phyloP scores from a whole-genome alignment of 2,113 vertebrate genomes.

The Plecotus auritus region DNA sequence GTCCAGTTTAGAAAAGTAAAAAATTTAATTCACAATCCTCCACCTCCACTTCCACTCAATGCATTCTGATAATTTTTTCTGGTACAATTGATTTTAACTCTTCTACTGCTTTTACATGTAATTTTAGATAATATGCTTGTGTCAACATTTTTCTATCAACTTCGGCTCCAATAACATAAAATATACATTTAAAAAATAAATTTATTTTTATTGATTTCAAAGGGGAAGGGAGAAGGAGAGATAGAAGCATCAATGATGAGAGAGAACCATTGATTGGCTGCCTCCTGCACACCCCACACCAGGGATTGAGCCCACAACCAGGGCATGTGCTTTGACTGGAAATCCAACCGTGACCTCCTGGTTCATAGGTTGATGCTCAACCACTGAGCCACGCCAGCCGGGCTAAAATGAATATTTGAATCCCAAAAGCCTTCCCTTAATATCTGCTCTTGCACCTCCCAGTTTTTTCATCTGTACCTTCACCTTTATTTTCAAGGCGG shows the following conservation, averaged over 20 bases:
- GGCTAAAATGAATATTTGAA: not conserved
- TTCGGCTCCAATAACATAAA: not conserved
- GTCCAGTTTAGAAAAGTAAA: not conserved
- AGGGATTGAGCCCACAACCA: no score
- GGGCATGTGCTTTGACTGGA: no score
- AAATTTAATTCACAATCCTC: not conserved
- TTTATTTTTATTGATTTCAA: no score
- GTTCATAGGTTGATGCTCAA: no score
- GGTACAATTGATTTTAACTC: not conserved
- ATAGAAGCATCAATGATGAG: no score
- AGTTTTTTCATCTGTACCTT: not conserved
- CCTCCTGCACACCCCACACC: no score
- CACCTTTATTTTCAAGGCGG: not conserved
- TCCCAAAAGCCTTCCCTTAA: not conserved
- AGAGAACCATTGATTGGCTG: no score
- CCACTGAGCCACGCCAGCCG: no score
- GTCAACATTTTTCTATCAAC: not conserved
- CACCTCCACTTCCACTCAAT: not conserved
- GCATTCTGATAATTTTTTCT: not conserved
- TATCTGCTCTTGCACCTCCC: not conserved
- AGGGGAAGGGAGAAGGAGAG: no score
- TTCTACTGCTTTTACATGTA: not conserved
- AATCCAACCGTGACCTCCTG: no score
- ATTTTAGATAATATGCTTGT: not conserved
- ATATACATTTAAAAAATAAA: not conserved